Base-by-base conservation (phyloP, 2,888 invertebrate genomes). In the Sarcophaga carnaria region DNA sequence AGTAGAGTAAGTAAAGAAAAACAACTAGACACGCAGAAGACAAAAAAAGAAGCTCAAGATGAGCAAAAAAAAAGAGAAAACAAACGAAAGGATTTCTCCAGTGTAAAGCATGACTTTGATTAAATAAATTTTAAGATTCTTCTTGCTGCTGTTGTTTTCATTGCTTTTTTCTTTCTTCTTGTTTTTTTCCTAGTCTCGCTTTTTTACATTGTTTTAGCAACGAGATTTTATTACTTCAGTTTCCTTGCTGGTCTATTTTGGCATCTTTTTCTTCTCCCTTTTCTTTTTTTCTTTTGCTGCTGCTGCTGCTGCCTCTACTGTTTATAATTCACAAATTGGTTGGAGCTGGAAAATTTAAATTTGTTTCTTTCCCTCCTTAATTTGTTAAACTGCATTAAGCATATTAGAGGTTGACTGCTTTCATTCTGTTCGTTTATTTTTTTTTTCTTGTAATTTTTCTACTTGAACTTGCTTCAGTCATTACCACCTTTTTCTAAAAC, bases 61-160 rank as follows among this genome's bases (percentile, higher is more conserved):
- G 20, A 45, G 45, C 37, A 8, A 37, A 37, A 37, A 37, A 37
- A 63, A 11, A 4, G 64, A 63, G 14, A 37, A n/a, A 11, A 25
- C 25, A 71, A 75, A 81, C 37, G 72, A 80, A 37, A 20, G 62
- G 45, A 76, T 76, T 77, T 86, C 83, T 83, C 86, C 66, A 69
- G 86, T 83, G 83, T 83, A 86, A 83, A 86, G 77, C 86, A 78
- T 83, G 83, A 83, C 83, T 86, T 83, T 86, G 86, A 86, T 86
- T 86, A 86, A 86, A 83, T 83, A 77, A 83, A 86, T 80, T 86
- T 83, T 63, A 54, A 79, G 62, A 54, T 22, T 71, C 49, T 77
- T 66, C 66, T 62, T 59, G 59, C 54, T 85, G 20, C 59, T 60
- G 37, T 71, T 71, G 47, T 59, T 63, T 72, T 59, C 37, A 37